Percentiles rank a stretch among this genome's conserved stretches.
Conservation (phyloP, 2,888 invertebrate genomes). For the Temnothorax ravouxi region DNA sequence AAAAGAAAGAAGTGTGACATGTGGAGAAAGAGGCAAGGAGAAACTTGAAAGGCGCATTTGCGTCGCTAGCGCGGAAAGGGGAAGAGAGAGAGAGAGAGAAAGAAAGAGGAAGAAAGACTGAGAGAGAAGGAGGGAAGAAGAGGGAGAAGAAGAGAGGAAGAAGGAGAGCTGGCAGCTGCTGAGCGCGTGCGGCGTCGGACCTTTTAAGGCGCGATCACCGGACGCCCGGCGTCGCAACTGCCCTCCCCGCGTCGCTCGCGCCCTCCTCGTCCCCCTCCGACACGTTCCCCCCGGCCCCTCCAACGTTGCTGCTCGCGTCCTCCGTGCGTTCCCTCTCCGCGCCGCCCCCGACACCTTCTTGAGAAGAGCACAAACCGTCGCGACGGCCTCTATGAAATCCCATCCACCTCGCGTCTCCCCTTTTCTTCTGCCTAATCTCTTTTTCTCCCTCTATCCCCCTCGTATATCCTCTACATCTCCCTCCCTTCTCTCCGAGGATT, state of each 20-base stretch:
- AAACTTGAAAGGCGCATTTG: constrained; percentile 45
- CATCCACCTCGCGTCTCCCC: constrained; percentile 60
- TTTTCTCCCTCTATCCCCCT: background rate
- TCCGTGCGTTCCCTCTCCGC: constrained; percentile 45
- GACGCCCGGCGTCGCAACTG: constrained; percentile 85
- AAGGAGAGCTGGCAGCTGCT: constrained; percentile 83
- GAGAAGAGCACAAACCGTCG: constrained; percentile 62
- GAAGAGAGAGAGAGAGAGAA: background rate
- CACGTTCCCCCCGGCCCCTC: constrained; percentile 11
- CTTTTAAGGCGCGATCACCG: constrained; percentile 86
- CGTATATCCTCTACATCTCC: background rate
- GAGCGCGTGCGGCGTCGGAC: constrained; percentile 86
- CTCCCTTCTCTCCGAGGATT: background rate
- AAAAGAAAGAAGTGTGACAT: constrained; percentile 26
- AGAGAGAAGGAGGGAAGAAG: constrained; percentile 37
- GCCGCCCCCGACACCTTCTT: constrained; percentile 66
- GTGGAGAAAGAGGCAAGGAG: constrained; percentile 39
- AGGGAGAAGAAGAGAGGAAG: constrained; percentile 60
- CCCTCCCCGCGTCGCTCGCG: constrained; percentile 76
- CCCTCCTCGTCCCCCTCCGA: constrained; percentile 50
- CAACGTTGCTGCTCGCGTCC: constrained; percentile 21
- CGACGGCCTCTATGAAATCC: constrained; percentile 68
- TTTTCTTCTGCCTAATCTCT: constrained; percentile 33
- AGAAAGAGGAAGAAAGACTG: constrained; percentile 46
- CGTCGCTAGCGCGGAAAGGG: constrained; percentile 18